phyloP scores from a whole-genome alignment of 2,797 vertebrate genomes.

The Tarsius wallacei region DNA sequence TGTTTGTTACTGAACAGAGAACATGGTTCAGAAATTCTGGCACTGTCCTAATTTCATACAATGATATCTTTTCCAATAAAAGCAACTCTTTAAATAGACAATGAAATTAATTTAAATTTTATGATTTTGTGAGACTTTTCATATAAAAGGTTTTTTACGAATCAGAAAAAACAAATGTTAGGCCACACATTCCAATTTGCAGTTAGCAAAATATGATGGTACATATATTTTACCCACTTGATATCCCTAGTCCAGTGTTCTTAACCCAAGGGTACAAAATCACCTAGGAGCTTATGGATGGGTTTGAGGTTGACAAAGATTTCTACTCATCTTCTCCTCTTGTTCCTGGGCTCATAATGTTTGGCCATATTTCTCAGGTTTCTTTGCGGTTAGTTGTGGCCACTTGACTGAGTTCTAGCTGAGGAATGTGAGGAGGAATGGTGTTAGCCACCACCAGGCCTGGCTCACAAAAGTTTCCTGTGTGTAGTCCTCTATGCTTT shows the following conservation, averaged over 20 bases:
- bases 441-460: not conserved
- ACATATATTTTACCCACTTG: not conserved
- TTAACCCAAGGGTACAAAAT: not conserved
- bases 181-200: slow-evolving; percentile 10
- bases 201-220: slow-evolving; percentile 30
- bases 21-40: not conserved
- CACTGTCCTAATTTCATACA: not conserved
- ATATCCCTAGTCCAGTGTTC: not conserved
- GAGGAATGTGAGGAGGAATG: not conserved
- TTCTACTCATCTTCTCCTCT: not conserved
- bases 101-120: slow-evolving; percentile 25
- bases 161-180: not conserved
- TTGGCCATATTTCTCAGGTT: not conserved
- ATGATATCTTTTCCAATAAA: slow-evolving; percentile 50
- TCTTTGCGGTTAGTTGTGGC: not conserved
- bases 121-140: slow-evolving; percentile 63
- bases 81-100: slow-evolving; percentile 33
- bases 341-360: not conserved
- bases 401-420: not conserved
- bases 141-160: slow-evolving; percentile 19
- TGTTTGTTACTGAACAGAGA: slow-evolving; percentile 37
- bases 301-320: not conserved
- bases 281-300: not conserved
- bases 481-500: not conserved
- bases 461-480: not conserved